Base-by-base conservation (phyloP, 2,113 vertebrate species). In the Cottus gobio region DNA sequence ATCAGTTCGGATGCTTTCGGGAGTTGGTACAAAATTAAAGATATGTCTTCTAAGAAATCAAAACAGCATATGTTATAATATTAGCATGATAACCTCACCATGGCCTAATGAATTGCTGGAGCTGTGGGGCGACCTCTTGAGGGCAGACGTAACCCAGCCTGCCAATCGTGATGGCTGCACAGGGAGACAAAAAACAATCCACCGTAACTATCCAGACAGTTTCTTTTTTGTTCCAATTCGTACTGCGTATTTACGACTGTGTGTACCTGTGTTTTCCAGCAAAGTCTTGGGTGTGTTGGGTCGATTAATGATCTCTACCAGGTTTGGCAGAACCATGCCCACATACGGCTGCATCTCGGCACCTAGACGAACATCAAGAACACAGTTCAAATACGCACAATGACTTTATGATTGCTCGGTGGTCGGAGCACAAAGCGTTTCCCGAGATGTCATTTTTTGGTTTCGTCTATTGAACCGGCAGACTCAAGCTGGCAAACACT, bases 311-410 rank as follows among this genome's bases (percentile, higher is more conserved):
- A 99, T 99, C 87, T 98, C 97, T 87, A 98, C 97, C 50, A 98
- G 93, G 81, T 97, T 95, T 76, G 95, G 97, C 68, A 99, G 95
- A 18, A 98, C 97, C 96, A 98, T 93, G 37, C 96, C 94, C 26
- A 98, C 97, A 0, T 98, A 99, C 0, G 97, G 97, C 87, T 99
- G 97, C 97, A 99, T 99, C 90, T 98, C 97, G 2, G 96, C 95
- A 36, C 97, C 97, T 99, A 74, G 0, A 91, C 3, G 67, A 22
- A 65, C 63, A 67, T 30, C 7, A 26, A 7, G 2, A 44, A 72
- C 7, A 48, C 11, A 3, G 31, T 26, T 63, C 34, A 42, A 26
- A 34, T n/a, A 15, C 3, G 0, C 65, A 48, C 3, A 18, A 13
- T 1, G 9, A 67, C 36, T 26, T 28, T 3, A 39, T 3, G 13